Base-by-base conservation (phyloP, 2,888 invertebrate species). In the Chymomyza caudatula region DNA sequence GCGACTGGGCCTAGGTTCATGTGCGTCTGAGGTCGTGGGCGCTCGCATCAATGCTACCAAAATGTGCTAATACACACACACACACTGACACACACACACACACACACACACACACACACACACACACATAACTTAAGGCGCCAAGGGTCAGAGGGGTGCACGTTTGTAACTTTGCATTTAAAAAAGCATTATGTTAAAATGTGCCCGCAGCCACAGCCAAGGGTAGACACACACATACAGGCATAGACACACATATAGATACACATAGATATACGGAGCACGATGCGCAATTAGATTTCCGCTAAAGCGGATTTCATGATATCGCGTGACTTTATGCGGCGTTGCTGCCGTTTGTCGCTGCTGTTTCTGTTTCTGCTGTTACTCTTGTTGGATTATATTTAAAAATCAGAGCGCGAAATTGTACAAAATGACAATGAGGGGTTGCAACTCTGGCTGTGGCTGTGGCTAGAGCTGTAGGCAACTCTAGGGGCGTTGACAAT, bases 271-370 rank as follows among this genome's bases (percentile, higher is more conserved):
- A 51, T 22, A 66, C 67, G 71, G 71, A 44, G 47, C 65, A 77
- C 85, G 85, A 83, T 82, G 85, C 83, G 82, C 82, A 83, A 83
- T 83, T 83, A 83, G 85, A 83, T 85, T 85, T 83, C 83, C 85
- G 83, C 85, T 78, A 85, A 83, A 85, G 81, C 86, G 83, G 83
- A 83, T 83, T 85, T 81, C 72, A 79, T 76, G 85, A 83, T 83
- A 84, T 85, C 85, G 83, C 85, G 78, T 83, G 85, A 83, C 85
- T 85, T 63, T 58, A 58, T 63, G 51, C 71, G 77, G 65, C 76
- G 73, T 71, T 19, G 20, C 47, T 57, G 37, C 19, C 55, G 20
- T 17, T 47, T 47, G 47, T 5, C 78, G 42, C n/a, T 29, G 25
- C 15, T 49, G 44, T 60, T 15, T 29, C 15, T 49, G 44, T 60